A percentile compares a stretch with the other conserved stretches of the same genome.
phyloP scores from a whole-genome alignment of 2,888 invertebrate genomes.

The Drosophila incognita region DNA sequence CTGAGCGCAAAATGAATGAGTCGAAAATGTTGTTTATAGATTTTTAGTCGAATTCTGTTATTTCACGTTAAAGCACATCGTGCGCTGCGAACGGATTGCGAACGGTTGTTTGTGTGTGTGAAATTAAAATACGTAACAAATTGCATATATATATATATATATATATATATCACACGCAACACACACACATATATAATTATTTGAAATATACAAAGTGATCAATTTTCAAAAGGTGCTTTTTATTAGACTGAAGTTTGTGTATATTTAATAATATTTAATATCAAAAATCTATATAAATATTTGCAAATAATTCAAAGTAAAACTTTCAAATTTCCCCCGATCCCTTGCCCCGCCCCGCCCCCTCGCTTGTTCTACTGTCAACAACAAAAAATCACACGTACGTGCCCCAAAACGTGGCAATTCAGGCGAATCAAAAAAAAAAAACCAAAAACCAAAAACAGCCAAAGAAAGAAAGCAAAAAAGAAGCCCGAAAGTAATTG shows the following conservation, averaged over 20 bases:
- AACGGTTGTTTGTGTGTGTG: constrained; percentile 57
- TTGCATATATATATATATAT: constrained; percentile 18
- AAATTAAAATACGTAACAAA: constrained; percentile 64
- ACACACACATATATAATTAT: constrained; percentile 2
- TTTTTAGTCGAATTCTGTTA: constrained; percentile 84
- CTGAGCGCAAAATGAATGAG: constrained; percentile 65
- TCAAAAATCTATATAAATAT: constrained; percentile 22
- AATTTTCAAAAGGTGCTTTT: constrained; percentile 49
- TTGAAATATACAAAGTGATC: constrained; percentile 37
- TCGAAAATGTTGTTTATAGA: constrained; percentile 78
- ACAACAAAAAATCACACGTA: constrained; percentile 54
- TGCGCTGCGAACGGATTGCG: constrained; percentile 77
- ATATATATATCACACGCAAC: neutral
- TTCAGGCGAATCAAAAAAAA: constrained; percentile 57
- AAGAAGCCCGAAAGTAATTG: constrained; percentile 54
- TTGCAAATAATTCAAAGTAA: constrained; percentile 19
- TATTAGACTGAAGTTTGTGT: constrained; percentile 48
- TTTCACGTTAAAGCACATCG: constrained; percentile 84
- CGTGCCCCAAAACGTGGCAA: constrained; percentile 79
- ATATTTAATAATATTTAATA: constrained; percentile 11
- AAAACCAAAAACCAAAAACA: constrained; percentile 18
- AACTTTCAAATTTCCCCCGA: constrained; percentile 14
- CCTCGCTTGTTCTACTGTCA: neutral
- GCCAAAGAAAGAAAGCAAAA: constrained; percentile 48
- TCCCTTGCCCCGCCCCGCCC: constrained; percentile 3